Percentiles rank a stretch among this genome's conserved stretches.
Evolutionary conservation across 2,888 invertebrate genomes (phyloP).

Genomic region (Stenchaetothrips biformis): DNA sequence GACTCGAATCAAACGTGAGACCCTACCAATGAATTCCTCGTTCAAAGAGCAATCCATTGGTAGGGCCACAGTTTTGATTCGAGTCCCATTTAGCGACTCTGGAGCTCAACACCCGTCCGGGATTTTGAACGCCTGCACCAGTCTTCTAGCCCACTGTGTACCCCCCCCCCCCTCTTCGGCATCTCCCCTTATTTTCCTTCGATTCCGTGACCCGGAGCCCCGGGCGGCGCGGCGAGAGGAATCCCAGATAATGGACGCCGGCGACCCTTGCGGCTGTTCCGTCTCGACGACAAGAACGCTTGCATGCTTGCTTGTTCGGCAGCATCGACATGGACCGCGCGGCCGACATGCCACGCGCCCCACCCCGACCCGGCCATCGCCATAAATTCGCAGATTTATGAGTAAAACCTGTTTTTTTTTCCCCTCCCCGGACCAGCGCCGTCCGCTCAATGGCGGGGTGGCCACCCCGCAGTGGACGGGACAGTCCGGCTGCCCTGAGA

Average conservation of each 20-base stretch:
- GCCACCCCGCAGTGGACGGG: not conserved
- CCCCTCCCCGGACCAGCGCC: no score
- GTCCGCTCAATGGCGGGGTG: not conserved
- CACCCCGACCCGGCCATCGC: not conserved
- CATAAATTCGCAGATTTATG: slow-evolving; percentile 19
- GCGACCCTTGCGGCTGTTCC: not conserved
- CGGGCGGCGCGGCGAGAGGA: not conserved
- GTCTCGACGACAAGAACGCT: not conserved
- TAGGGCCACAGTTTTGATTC: no score
- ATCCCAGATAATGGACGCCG: not conserved
- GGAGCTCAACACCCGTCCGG: no score
- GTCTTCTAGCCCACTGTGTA: not conserved
- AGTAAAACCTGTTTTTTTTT: not conserved
- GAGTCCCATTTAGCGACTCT: no score
- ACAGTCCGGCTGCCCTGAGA: no score
- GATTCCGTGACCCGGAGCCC: not conserved
- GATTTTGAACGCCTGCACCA: no score
- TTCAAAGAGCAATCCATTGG: no score
- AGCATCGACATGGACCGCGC: not conserved
- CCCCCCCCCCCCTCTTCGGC: not conserved
- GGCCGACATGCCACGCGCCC: not conserved
- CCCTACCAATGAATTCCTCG: no score
- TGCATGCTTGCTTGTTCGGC: not conserved
- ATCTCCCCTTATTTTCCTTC: not conserved
- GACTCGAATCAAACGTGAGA: no score